Conservation (phyloP, 2,113 vertebrate species). For the Okapia johnstoni region DNA sequence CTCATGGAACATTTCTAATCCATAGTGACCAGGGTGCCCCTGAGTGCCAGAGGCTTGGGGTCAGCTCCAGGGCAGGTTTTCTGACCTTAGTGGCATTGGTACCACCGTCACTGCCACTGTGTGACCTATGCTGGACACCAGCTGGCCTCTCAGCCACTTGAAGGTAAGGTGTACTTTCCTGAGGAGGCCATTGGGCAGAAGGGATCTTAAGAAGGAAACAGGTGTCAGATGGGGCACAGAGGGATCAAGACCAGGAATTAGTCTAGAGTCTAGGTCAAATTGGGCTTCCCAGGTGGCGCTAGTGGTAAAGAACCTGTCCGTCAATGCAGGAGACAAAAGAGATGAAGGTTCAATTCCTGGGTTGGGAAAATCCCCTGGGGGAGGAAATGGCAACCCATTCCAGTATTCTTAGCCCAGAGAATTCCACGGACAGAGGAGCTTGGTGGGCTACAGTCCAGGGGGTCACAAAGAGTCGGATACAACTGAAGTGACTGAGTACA, state of each 20-base stretch:
- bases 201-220: background rate
- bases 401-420: background rate
- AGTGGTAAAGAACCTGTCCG: background rate
- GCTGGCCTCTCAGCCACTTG: background rate
- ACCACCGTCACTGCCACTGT: background rate
- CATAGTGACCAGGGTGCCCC: background rate
- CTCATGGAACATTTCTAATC: background rate
- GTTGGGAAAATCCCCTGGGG: background rate
- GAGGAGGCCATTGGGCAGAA: background rate
- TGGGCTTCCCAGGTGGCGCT: background rate
- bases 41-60: background rate
- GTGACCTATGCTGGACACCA: too few relatives aligned
- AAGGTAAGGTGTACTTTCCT: background rate
- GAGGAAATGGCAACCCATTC: background rate
- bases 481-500: background rate
- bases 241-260: background rate
- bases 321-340: background rate
- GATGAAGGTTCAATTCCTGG: background rate
- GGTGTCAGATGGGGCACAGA: fast-evolving
- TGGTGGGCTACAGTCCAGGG: background rate
- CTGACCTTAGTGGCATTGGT: background rate
- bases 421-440: background rate
- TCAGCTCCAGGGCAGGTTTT: background rate
- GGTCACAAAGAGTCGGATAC: background rate
- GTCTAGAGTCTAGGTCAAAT: background rate